Conservation (phyloP, 2,888 invertebrate species). For the Anorthoa munda region DNA sequence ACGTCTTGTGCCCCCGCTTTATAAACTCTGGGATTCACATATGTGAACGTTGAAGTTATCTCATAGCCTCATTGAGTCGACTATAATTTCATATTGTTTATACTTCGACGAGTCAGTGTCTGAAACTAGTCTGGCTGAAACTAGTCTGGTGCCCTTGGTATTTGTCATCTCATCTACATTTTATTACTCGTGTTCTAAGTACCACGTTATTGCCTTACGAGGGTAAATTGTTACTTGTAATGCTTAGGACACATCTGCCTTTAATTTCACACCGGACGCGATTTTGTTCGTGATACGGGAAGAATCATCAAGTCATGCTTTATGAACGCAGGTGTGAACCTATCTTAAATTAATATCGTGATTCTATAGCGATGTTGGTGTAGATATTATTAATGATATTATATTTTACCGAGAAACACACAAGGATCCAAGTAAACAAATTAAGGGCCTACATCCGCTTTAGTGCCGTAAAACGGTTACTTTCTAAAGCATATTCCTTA, state of each 20-base stretch:
- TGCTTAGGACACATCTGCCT: constrained; percentile 53
- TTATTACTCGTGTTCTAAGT: constrained; percentile 56
- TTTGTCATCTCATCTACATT: constrained; percentile 55
- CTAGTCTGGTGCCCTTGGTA: constrained; percentile 45
- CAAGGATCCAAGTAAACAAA: constrained; percentile 52
- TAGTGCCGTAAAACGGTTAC: too few species aligned
- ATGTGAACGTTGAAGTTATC: neutral
- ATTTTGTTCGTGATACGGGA: constrained; percentile 31
- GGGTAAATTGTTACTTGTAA: constrained; percentile 48
- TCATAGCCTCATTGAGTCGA: neutral
- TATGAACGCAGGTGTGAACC: constrained; percentile 50
- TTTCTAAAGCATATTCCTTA: too few species aligned
- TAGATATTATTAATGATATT: constrained; percentile 42
- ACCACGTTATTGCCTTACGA: constrained; percentile 31
- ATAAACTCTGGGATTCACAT: neutral
- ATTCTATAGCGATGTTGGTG: constrained; percentile 29
- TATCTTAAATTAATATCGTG: constrained; percentile 49
- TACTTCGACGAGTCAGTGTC: constrained; percentile 1
- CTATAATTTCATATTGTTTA: constrained; percentile 14
- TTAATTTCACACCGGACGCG: constrained; percentile 35
- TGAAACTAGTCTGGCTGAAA: constrained; percentile 18
- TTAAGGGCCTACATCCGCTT: too few species aligned
- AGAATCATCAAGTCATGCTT: constrained; percentile 46
- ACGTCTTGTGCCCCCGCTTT: neutral
- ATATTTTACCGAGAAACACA: constrained; percentile 60